These are phyloP conservation scores for Danionella cerebrum DNA, from an alignment of 2,113 vertebrate species.

Conservation along the genomic window DNA sequence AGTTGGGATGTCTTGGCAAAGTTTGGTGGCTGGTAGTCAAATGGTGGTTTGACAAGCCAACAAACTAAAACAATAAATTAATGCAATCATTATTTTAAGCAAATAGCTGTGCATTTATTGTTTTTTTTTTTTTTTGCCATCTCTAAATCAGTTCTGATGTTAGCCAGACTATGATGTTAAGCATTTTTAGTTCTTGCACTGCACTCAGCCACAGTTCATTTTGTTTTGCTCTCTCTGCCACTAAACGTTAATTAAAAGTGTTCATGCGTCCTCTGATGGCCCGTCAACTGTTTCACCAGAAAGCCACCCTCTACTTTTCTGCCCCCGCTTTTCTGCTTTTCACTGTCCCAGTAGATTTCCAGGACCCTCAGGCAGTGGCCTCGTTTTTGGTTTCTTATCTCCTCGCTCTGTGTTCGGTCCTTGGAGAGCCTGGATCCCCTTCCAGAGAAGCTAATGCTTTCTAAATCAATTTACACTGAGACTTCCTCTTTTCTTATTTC, in stretches of 20 bases:
- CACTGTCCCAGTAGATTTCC: not conserved
- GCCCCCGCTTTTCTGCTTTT: not conserved
- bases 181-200: not conserved
- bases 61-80: no score
- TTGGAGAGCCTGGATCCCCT: conserved; percentile 6
- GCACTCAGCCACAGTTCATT: not conserved
- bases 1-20: no score
- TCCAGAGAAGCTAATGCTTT: conserved; percentile 9
- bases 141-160: not conserved
- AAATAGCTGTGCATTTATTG: no score
- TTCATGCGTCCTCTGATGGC: not conserved
- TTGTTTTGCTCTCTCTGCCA: not conserved
- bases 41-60: no score
- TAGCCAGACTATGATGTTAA: not conserved
- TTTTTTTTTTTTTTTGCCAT: no score
- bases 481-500: conserved; percentile 11
- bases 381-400: conserved; percentile 12
- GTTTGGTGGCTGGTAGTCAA: no score
- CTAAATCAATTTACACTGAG: conserved; percentile 20
- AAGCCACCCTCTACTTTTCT: conserved; percentile 4
- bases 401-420: conserved; percentile 18
- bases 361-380: conserved; percentile 20
- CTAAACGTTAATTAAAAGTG: not conserved
- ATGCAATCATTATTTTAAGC: no score
- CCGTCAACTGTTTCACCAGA: not conserved